Evolutionary conservation across 2,113 vertebrate genomes (phyloP), one percentile per base, ranked within the genome.

Genomic region (Mirza zaza): DNA sequence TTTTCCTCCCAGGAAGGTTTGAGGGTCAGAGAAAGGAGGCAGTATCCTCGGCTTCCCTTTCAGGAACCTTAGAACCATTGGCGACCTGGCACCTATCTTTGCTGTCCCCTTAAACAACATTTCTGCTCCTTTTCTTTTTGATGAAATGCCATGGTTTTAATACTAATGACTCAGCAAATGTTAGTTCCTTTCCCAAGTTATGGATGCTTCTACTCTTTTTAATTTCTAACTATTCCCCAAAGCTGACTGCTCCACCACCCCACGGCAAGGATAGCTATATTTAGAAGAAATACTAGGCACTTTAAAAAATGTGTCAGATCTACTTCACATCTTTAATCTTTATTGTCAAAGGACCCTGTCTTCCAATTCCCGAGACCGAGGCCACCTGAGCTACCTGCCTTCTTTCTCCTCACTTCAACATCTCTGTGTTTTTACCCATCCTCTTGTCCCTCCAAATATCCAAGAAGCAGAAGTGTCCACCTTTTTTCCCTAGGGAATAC

Each of bases 211-310:
- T 84, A 57, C n/a, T 85, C 25, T 21, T 94, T 90, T 90, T 83
- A 89, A 65, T 83, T 68, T 88, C 45, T 79, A 59, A 80, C 36
- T 79, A 67, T 83, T 92, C 90, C 55, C 48, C 27, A 77, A 79
- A 61, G 20, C 29, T 57, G 90, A 65, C 25, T 29, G 29, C n/a
- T 5, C 36, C 25, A 10, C 9, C 36, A 52, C 42, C 34, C 48
- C n/a, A 4, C 1, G 2, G 18, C 45, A 45, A 29, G 29, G 34
- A 67, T 88, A 68, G 59, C 70, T 92, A 85, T 15, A 8, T 86
- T 95, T 97, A 94, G 81, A 97, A 94, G 94, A 84, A 75, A 8
- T n/a, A 13, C 9, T 71, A 25, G 34, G 45, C 14, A 68, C n/a
- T 80, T 73, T 94, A 57, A 76, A 63, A 63, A 67, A 21, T 59